Evolutionary conservation across 1,140 invertebrate genomes (phyloP), one percentile per base, ranked within the genome.

Genomic region (Steinernema khuongi): DNA sequence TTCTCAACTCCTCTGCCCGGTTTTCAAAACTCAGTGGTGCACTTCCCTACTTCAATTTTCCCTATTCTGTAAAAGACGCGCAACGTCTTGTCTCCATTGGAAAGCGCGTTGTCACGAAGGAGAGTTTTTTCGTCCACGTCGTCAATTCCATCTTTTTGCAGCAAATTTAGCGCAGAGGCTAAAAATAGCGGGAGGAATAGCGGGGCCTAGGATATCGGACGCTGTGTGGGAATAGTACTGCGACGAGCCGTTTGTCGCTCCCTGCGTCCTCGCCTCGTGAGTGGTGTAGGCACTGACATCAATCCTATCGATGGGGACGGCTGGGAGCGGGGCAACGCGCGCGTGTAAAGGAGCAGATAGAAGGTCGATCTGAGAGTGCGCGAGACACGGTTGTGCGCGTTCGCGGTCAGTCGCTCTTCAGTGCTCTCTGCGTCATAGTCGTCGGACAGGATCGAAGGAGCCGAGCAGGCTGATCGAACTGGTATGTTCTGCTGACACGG

Each of bases 291-390:
- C 26, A 60, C 14, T 26, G 50, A 60, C 50, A 60, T 60, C 50
- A 60, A 60, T 60, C 14, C 50, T 60, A 60, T 60, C 50, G 50
- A 60, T 22, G 50, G 11, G 50, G 50, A 41, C 36, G 36, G 36
- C 36, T 41, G 36, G 7, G 36, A 41, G 36, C 36, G 36, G 36
- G 36, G 36, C 36, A 41, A 41, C n/a, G n/a, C n/a, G n/a, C n/a
- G n/a, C n/a, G 36, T n/a, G 36, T 41, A 11, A 41, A 41, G 36
- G 36, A 41, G 36, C n/a, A 41, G 36, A 41, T 41, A 41, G 36
- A 41, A 41, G 7, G 36, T 7, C 36, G 36, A 41, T 41, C 36
- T 7, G 7, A 41, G 36, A 41, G 36, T 41, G 36, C 36, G 36
- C 36, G 36, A 41, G 36, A n/a, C 7, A 41, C n/a, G 7, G 36